Evolutionary conservation across 2,113 vertebrate genomes (phyloP).

Genomic region (Oxygymnocypris stewartii): DNA sequence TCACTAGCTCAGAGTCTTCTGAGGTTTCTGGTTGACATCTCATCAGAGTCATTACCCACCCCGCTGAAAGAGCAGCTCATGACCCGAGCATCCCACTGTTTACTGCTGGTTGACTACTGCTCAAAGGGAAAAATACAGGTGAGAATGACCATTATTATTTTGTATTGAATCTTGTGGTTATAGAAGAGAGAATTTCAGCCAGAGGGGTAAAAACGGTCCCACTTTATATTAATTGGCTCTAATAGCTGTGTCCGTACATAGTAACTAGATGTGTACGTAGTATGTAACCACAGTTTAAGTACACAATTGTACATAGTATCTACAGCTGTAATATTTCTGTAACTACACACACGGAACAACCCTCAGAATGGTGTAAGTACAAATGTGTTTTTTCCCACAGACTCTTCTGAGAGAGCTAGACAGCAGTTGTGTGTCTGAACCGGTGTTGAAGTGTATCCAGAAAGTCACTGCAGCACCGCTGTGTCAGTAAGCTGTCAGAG

Average conservation of each 20-base stretch:
- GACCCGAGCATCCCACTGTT: slow-evolving; percentile 69
- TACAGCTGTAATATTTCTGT: too few species aligned
- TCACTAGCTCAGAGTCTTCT: slow-evolving; percentile 77
- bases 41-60: slow-evolving; percentile 64
- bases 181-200: neutral
- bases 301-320: too few species aligned
- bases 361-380: too few species aligned
- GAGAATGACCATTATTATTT: neutral
- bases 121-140: slow-evolving; percentile 79
- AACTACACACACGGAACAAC: too few species aligned
- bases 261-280: too few species aligned
- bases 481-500: neutral
- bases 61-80: slow-evolving; percentile 69
- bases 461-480: slow-evolving; percentile 54
- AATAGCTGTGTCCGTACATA: too few species aligned
- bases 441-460: slow-evolving; percentile 70
- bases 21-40: slow-evolving; percentile 80
- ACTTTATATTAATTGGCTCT: too few species aligned
- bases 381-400: slow-evolving; percentile 66
- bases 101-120: slow-evolving; percentile 80
- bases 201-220: neutral
- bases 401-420: slow-evolving; percentile 76
- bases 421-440: slow-evolving; percentile 73
- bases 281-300: too few species aligned
- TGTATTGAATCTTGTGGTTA: neutral